A percentile compares a stretch with the other conserved stretches of the same genome.
Evolutionary conservation across 2,797 vertebrate species (phyloP).

Genomic region (Sebastes hubbsi): DNA sequence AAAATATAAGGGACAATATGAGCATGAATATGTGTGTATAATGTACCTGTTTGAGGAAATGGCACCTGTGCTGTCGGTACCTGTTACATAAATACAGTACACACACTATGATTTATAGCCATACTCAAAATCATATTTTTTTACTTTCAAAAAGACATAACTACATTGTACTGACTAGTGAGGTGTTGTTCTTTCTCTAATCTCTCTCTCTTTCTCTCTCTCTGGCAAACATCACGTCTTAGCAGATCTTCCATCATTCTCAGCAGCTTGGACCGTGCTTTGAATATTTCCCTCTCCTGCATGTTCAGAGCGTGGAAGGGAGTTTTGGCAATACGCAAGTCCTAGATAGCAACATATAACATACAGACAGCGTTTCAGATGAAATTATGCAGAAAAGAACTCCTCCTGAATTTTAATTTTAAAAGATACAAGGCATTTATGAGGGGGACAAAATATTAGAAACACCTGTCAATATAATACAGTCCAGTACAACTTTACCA

Average conservation of each 20-base stretch:
- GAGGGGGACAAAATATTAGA: not conserved
- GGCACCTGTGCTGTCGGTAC: conserved; percentile 18
- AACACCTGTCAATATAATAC: not conserved
- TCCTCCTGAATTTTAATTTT: not conserved
- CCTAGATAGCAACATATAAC: conserved; percentile 65
- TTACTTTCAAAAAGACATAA: not conserved
- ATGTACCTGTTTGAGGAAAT: conserved; percentile 17
- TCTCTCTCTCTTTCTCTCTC: conserved; percentile 46
- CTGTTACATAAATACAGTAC: conserved; percentile 14
- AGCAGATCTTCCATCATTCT: conserved; percentile 79
- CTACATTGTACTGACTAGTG: conserved; percentile 47
- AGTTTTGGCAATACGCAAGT: conserved; percentile 77
- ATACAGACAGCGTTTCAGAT: not conserved
- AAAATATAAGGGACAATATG: not conserved
- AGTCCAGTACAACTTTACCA: not conserved
- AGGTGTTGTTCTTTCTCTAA: conserved; percentile 57
- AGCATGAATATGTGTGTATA: not conserved
- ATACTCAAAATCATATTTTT: not conserved
- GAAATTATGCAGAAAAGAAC: not conserved
- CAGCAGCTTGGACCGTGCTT: conserved; percentile 76
- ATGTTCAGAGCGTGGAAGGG: conserved; percentile 80
- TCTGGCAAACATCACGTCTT: conserved; percentile 51
- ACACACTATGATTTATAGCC: not conserved
- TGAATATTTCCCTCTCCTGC: conserved; percentile 73
- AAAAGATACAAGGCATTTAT: too few relatives aligned